phyloP scores from a whole-genome alignment of 2,113 vertebrate species.

The Pelusios castaneus region DNA sequence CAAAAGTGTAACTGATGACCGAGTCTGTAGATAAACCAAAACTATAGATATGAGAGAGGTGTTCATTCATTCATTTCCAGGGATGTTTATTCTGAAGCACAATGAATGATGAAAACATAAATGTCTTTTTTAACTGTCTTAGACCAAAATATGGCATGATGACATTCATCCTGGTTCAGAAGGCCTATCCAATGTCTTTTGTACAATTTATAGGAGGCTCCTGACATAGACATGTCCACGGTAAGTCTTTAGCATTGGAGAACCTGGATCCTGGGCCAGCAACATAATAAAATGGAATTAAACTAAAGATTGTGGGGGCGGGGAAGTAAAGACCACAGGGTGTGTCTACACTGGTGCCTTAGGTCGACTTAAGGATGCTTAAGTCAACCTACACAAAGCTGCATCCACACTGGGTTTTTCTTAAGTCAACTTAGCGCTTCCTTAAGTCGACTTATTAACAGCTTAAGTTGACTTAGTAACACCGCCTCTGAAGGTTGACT shows the following conservation, averaged over 20 bases:
- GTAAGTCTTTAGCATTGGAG: background rate
- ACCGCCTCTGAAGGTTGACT: no score
- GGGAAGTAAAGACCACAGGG: background rate
- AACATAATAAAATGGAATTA: background rate
- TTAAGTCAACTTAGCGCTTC: no score
- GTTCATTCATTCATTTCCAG: background rate
- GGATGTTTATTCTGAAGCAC: background rate
- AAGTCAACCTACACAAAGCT: no score
- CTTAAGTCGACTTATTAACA: no score
- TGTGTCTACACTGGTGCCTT: no score
- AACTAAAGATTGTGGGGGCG: background rate
- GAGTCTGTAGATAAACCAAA: background rate
- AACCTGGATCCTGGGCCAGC: background rate
- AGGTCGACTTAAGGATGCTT: no score
- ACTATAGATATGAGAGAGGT: background rate
- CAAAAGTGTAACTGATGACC: background rate
- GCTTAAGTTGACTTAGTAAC: no score
- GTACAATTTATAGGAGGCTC: background rate
- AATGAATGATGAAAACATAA: background rate
- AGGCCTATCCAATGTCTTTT: background rate
- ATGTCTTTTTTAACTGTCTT: background rate
- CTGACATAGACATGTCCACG: background rate
- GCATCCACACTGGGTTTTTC: no score
- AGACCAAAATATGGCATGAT: background rate
- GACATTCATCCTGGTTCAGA: background rate